Evolutionary conservation across 1,140 invertebrate species (phyloP), one percentile per base, ranked within the genome.

Genomic region (Rhynchophorus ferrugineus): DNA sequence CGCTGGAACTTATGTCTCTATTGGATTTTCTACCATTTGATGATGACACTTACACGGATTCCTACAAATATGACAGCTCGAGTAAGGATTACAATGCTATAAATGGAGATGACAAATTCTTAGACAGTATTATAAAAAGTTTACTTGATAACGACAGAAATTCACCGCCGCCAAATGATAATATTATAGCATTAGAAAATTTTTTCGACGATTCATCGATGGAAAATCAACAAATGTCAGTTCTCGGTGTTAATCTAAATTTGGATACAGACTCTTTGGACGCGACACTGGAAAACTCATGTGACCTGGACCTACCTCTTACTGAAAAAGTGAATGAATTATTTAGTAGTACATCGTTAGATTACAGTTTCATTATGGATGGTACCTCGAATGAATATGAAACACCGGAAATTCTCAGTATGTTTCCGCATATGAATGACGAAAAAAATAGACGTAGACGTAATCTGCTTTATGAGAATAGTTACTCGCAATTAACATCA

Each of bases 391-490:
- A 9, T 14, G 45, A 54, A 9, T 36, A 18, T 33, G 48, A 60
- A 48, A 44, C 51, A 0, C 29, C 53, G 1, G 52, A 61, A n/a
- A 61, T 65, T 7, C 39, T 64, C 3, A 61, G 59, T 22, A 64
- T 67, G 61, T 69, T 68, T 54, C 67, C 67, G 7, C 66, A 69
- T 44, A 66, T 69, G 35, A 55, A 55, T 38, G 66, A 68, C 6
- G 66, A 69, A 39, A 67, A 58, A 53, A 69, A 69, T 35, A 35
- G 61, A 34, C 58, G 65, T 41, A 51, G 68, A 36, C 37, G 68
- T 24, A 64, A 62, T 7, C 29, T 68, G 2, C 51, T 69, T 0
- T 69, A 64, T 49, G 68, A 69, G 58, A 66, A 51, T 37, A 56
- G 49, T 21, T 57, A 48, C 19, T 42, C 38, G 29, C 42, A 51